Evolutionary conservation across 2,888 invertebrate genomes (phyloP).

Genomic region (Perithous albicinctus): DNA sequence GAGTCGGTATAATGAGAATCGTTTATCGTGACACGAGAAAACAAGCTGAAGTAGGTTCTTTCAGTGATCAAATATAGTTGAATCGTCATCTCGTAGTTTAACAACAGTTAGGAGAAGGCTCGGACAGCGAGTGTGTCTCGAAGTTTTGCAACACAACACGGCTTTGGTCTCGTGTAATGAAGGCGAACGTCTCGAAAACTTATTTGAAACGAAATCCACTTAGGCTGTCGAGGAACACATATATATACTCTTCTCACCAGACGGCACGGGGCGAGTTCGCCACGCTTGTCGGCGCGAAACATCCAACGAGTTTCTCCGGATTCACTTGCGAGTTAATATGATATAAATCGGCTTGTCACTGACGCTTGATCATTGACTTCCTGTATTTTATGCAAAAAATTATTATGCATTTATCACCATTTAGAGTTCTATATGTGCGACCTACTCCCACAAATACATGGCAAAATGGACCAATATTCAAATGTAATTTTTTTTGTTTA

Average conservation of each 20-base stretch:
- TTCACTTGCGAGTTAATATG: conserved; percentile 17
- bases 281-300: conserved; percentile 61
- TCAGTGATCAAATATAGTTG: conserved; percentile 24
- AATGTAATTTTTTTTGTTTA: too few species aligned
- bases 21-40: conserved; percentile 46
- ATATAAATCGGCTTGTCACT: conserved; percentile 19
- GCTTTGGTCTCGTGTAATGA: conserved; percentile 22
- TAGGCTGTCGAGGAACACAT: conserved; percentile 49
- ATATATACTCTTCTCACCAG: conserved; percentile 54
- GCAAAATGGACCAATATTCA: neutral
- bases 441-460: neutral
- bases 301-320: conserved; percentile 58
- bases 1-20: conserved; percentile 18
- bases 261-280: conserved; percentile 56
- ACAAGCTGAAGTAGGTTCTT: conserved; percentile 38
- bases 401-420: conserved; percentile 51
- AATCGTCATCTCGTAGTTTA: conserved; percentile 37
- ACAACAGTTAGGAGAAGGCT: conserved; percentile 11
- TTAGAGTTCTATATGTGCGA: conserved; percentile 37
- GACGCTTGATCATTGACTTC: conserved; percentile 21
- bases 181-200: conserved; percentile 44
- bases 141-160: conserved; percentile 53
- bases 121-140: conserved; percentile 9
- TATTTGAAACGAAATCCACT: conserved; percentile 43
- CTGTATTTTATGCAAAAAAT: neutral